phyloP scores from a whole-genome alignment of 2,797 vertebrate species.

The Orientallactaga sibirica region DNA sequence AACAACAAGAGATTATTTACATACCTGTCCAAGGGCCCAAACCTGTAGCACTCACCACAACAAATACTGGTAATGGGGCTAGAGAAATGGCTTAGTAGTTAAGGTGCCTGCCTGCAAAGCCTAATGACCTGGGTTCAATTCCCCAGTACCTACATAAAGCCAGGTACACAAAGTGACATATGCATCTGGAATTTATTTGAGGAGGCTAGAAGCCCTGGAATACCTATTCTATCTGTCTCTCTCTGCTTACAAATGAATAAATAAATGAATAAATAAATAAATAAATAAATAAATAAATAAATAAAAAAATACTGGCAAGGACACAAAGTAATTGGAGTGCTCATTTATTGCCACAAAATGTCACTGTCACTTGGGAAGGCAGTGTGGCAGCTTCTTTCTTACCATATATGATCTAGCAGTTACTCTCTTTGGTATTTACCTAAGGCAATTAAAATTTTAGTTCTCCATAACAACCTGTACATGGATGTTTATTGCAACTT shows the following conservation, averaged over 20 bases:
- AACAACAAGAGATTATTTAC: neutral
- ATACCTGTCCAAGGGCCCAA: neutral
- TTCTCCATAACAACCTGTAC: neutral
- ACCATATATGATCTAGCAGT: neutral
- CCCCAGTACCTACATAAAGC: too few relatives aligned
- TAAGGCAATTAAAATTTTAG: slow-evolving; percentile 2
- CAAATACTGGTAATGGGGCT: neutral
- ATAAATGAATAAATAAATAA: too few relatives aligned
- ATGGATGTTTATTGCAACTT: neutral
- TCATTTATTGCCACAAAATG: neutral
- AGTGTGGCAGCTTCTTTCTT: neutral
- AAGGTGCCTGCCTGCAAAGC: too few relatives aligned
- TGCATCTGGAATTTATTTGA: too few relatives aligned
- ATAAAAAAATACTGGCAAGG: neutral
- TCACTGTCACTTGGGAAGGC: neutral
- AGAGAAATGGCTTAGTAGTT: too few relatives aligned
- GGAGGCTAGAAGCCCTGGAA: too few relatives aligned
- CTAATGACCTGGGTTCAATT: too few relatives aligned
- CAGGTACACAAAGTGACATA: too few relatives aligned
- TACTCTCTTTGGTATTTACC: slow-evolving; percentile 3
- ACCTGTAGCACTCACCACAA: neutral
- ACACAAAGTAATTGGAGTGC: neutral
- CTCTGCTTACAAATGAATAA: too few relatives aligned
- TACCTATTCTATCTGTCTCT: too few relatives aligned
- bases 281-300: too few relatives aligned